Evolutionary conservation across 92 coral and sea anemone species (phyloP).

Genomic region (Meandrina meandrites): DNA sequence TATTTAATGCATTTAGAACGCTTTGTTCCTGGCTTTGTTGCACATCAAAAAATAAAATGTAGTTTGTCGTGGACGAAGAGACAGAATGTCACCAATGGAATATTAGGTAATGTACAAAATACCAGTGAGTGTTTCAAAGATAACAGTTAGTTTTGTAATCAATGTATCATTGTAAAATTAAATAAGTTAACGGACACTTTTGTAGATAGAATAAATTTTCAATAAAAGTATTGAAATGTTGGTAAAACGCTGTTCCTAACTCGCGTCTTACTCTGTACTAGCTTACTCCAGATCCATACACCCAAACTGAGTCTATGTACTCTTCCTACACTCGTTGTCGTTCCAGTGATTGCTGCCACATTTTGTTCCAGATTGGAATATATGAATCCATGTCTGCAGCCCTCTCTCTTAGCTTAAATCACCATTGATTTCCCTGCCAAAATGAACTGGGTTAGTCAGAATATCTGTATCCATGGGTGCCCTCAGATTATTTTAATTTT

Average conservation of each 20-base stretch:
- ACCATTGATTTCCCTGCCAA: too few relatives aligned
- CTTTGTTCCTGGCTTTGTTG: neutral
- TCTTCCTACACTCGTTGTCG: neutral
- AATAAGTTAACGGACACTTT: constrained; percentile 5
- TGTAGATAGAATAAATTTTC: constrained; percentile 25
- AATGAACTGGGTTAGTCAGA: too few relatives aligned
- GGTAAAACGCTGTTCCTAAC: neutral
- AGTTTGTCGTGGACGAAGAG: neutral
- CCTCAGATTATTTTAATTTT: too few relatives aligned
- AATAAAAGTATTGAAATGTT: neutral
- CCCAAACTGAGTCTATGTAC: neutral
- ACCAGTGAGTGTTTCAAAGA: neutral
- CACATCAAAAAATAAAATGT: neutral
- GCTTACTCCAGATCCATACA: neutral
- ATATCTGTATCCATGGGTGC: too few relatives aligned
- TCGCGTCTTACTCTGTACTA: neutral
- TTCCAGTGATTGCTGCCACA: neutral
- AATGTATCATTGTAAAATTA: neutral
- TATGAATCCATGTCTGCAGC: too few relatives aligned
- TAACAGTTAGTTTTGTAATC: constrained; percentile 3
- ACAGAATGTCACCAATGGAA: neutral
- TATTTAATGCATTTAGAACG: constrained; percentile 6
- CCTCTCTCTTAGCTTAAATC: too few relatives aligned
- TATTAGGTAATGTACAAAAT: neutral
- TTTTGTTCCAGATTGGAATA: neutral